Evolutionary conservation across 2,888 invertebrate genomes (phyloP), one percentile per base, ranked within the genome.

Genomic region (Rhamphomyia laevipes): DNA sequence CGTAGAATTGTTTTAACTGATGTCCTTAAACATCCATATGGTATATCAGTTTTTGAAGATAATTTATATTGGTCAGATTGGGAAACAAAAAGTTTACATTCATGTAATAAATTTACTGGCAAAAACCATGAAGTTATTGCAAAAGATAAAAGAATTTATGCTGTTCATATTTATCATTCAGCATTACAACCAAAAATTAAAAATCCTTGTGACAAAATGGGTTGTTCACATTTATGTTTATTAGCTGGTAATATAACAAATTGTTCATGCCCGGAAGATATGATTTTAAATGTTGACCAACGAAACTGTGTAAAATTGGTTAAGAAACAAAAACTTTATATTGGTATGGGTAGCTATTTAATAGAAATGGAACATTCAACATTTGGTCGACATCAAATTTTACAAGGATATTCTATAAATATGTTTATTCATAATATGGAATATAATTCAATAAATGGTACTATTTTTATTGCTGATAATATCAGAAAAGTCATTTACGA

Each of bases 31-130:
- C 86, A 87, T 65, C 93, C 94, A 0, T 90, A 84, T 67, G 80
- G 88, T 1, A 73, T 95, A 53, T 78, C 86, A 0, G 81, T 95
- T 2, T 94, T 93, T 64, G 93, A 93, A 70, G 84, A 91, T 67
- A 77, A 76, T 2, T 65, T 96, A 1, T 96, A 82, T 69, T 96
- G 92, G 91, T 88, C 88, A 41, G 93, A 96, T 65, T 89, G 87
- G 87, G 73, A 75, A 1, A 80, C 83, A 0, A 80, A 80, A 59
- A 81, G 83, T 30, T 77, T 93, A 11, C 80, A 85, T 57, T 78
- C 78, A 0, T 83, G 84, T 46, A 77, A 90, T 63, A 94, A 94
- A 63, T 79, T 86, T 58, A 80, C 78, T 2, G 85, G 85, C 1
- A 81, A 80, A 58, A 65, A 80, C 53, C 77, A 75, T 55, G 68